phyloP scores from a whole-genome alignment of 2,113 vertebrate genomes.

The Excalfactoria chinensis region DNA sequence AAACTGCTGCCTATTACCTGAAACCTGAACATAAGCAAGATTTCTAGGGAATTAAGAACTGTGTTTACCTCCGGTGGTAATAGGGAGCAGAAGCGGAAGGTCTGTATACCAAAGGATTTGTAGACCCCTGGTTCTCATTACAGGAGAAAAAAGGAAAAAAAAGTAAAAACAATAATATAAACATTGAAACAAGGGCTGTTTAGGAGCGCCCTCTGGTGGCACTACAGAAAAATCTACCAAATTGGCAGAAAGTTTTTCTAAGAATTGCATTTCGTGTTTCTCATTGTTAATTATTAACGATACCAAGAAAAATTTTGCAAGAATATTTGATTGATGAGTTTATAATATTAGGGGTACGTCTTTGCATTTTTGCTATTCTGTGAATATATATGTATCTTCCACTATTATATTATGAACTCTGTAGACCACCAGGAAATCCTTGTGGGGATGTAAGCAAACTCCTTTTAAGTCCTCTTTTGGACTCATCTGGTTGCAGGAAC shows the following conservation, averaged over 20 bases:
- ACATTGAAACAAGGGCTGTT: fast-evolving
- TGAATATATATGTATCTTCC: neutral
- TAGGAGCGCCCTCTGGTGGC: slow-evolving; percentile 43
- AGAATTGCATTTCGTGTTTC: neutral
- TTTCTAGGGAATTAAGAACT: neutral
- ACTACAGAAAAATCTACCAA: neutral
- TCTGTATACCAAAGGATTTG: neutral
- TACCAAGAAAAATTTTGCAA: neutral
- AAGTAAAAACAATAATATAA: neutral
- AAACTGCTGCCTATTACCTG: neutral
- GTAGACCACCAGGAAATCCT: fast-evolving
- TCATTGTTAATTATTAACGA: neutral
- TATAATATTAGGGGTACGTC: neutral
- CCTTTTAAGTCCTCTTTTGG: fast-evolving
- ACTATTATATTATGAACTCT: neutral
- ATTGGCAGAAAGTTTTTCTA: neutral
- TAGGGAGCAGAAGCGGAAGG: neutral
- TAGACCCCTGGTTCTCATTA: fast-evolving
- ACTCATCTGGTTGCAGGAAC: fast-evolving
- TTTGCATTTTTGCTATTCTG: neutral
- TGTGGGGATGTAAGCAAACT: neutral
- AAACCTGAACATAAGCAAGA: neutral
- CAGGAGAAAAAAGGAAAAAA: too few species aligned
- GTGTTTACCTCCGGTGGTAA: neutral
- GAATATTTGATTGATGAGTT: fast-evolving